These are phyloP conservation scores for Distichodus sexfasciatus DNA, from an alignment of 2,797 vertebrate species.

Conservation along the genomic window DNA sequence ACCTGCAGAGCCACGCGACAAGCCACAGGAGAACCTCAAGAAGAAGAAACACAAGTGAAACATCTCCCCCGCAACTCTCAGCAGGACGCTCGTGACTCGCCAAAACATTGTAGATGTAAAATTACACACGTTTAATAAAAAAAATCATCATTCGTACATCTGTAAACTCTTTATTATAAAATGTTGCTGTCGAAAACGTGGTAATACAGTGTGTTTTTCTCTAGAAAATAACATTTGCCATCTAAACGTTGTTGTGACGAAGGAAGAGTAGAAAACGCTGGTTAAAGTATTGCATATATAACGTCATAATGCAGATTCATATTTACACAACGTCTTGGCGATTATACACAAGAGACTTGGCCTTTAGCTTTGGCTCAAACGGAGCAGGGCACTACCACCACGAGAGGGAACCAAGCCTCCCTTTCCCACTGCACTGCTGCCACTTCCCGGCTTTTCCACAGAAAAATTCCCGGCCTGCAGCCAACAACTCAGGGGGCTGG, in stretches of 20 bases:
- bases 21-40: conserved; percentile 80
- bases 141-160: conserved; percentile 13
- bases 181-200: not conserved
- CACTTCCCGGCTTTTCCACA: no score
- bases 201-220: no score
- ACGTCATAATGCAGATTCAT: not conserved
- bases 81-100: not conserved
- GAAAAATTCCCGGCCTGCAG: no score
- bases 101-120: not conserved
- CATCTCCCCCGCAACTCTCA: not conserved
- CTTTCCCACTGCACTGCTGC: no score
- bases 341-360: conserved; percentile 11
- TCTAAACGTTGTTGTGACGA: no score
- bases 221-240: no score
- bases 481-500: no score
- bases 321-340: conserved; percentile 6
- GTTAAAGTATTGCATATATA: conserved; percentile 25
- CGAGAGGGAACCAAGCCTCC: no score
- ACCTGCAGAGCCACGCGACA: conserved; percentile 80
- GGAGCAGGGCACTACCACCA: no score
- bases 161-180: not conserved
- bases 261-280: no score
- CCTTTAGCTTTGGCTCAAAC: no score
- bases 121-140: conserved; percentile 38
- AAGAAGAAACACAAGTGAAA: conserved; percentile 82